Percentiles rank a stretch among this genome's conserved stretches.
These are phyloP conservation scores for Zaprionus camerounensis DNA, from an alignment of 1,140 invertebrate genomes.

Conservation along the genomic window DNA sequence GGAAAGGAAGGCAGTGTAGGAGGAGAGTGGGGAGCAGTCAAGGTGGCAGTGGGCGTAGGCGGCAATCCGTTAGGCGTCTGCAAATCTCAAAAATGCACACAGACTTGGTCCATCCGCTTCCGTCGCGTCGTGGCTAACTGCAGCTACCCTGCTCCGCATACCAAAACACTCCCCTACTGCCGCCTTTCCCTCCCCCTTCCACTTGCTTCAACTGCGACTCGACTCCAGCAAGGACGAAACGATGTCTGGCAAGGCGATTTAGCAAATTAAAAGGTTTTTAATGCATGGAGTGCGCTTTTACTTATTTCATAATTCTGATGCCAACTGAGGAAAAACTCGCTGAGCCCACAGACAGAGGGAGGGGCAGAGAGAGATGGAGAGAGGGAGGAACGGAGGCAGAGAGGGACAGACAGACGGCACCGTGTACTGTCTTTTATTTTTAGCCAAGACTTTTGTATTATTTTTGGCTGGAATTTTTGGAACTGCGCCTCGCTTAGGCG, in stretches of 20 bases:
- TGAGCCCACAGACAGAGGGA: slow-evolving; percentile 34
- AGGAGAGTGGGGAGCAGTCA: not conserved
- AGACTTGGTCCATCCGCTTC: slow-evolving; percentile 71
- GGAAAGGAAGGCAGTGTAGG: not conserved
- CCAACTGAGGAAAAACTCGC: slow-evolving; percentile 36
- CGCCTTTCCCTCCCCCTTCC: not conserved
- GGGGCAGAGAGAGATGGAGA: not conserved
- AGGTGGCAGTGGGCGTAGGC: slow-evolving; percentile 41
- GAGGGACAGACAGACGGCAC: not conserved
- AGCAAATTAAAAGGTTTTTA: slow-evolving; percentile 84
- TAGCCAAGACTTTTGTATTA: slow-evolving; percentile 40
- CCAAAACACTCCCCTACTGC: too few species aligned
- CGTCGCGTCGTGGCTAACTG: slow-evolving; percentile 48
- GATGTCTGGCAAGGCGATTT: slow-evolving; percentile 84
- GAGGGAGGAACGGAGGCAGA: not conserved
- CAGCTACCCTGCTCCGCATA: slow-evolving; percentile 11
- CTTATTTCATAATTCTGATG: slow-evolving; percentile 81
- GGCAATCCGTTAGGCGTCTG: slow-evolving; percentile 69
- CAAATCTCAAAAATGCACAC: slow-evolving; percentile 78
- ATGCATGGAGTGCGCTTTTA: slow-evolving; percentile 82
- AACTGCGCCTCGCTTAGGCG: slow-evolving; percentile 42
- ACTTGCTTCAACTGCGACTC: not conserved
- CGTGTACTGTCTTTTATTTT: slow-evolving; percentile 45
- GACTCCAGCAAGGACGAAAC: slow-evolving; percentile 28
- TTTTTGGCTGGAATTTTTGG: slow-evolving; percentile 30